Percentiles rank a stretch among this genome's conserved stretches.
These are phyloP conservation scores for Hesperia comma DNA, from an alignment of 2,888 invertebrate species.

Conservation along the genomic window DNA sequence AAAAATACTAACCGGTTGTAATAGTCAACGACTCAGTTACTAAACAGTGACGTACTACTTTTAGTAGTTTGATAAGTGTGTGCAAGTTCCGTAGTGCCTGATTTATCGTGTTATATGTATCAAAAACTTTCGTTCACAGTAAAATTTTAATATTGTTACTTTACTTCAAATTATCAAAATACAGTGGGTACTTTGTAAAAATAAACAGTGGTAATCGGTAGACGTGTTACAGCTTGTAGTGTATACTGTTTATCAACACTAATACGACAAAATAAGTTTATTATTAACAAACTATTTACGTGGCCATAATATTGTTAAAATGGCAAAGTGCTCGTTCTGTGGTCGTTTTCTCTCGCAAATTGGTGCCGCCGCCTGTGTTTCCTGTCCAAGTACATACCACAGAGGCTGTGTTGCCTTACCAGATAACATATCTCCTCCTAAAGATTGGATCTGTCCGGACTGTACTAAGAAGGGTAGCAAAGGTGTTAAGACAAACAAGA, in stretches of 20 bases:
- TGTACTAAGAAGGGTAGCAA: background rate
- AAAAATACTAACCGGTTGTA: background rate
- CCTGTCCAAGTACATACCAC: background rate
- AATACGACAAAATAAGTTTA: background rate
- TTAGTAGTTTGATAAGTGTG: background rate
- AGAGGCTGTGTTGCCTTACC: background rate
- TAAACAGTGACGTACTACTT: background rate
- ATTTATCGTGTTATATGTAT: background rate
- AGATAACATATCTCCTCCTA: background rate
- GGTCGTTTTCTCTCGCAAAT: background rate
- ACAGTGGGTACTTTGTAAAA: constrained; percentile 1
- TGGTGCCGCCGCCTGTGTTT: background rate
- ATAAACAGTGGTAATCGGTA: too few relatives aligned
- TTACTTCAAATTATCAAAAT: background rate
- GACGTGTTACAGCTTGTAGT: too few relatives aligned
- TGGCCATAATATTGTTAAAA: background rate
- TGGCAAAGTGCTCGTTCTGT: constrained; percentile 3
- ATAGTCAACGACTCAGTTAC: background rate
- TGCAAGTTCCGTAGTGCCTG: background rate
- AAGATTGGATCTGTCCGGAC: too few relatives aligned
- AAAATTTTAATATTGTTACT: background rate
- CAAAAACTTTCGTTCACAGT: background rate
- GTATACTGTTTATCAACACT: background rate
- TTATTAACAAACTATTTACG: too few relatives aligned
- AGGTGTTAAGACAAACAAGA: background rate